Evolutionary conservation across 2,113 vertebrate genomes (phyloP), one percentile per base, ranked within the genome.

Genomic region (Marmota flaviventris): DNA sequence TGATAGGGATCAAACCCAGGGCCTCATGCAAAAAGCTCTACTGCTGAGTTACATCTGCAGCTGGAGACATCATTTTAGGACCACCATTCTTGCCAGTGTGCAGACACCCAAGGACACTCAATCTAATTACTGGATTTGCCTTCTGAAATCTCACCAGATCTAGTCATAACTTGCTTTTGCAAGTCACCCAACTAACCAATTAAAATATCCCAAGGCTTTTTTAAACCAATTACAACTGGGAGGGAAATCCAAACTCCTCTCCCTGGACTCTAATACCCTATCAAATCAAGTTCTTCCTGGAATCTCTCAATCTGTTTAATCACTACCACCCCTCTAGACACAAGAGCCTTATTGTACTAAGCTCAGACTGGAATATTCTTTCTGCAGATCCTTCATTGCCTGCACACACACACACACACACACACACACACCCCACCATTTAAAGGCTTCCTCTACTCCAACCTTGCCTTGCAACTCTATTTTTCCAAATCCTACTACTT

Each of bases 401-500:
- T 39, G 39, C 4, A 39, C 39, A 39, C 4, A 39, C 39, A 39
- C 39, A 39, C 37, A 39, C 37, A 39, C 37, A 39, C 4, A 39
- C 39, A 39, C 39, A 39, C 37, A 39, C 37, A 39, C 37, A 39
- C 42, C 6, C 42, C 7, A 0, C 42, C 17, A 90, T 37, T 56
- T 72, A 75, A 95, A 95, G 45, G 32, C 42, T 77, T 16, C 8
- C 67, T 17, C 82, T 8, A 91, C 12, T 85, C 77, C 82, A 76
- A 76, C 27, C 8, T 45, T 76, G 53, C 73, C 53, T 91, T 78
- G 8, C 5, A 72, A 95, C 42, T 95, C 72, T 75, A 39, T 72
- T 96, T 95, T 84, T 56, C 78, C 53, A 83, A 89, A 96, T 95
- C 96, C 83, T 96, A 95, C 27, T 79, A 82, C 7, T 76, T 96